Evolutionary conservation across 2,888 invertebrate genomes (phyloP).

Genomic region (Apotomis turbidana): DNA sequence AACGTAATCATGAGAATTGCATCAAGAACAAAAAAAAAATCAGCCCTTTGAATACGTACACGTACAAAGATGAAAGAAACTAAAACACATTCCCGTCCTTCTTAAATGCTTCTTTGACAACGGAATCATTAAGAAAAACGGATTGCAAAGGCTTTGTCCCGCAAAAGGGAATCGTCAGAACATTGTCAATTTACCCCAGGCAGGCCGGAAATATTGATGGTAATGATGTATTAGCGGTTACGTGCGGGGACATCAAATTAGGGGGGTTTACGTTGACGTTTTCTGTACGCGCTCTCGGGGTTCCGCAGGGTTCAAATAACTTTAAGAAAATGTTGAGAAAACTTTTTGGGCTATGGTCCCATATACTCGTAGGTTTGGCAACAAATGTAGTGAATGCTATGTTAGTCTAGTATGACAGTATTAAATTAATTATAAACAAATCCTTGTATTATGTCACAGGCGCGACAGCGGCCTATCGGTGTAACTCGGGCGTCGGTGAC

Average conservation of each 20-base stretch:
- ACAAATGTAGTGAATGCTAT: not conserved
- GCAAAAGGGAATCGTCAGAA: constrained; percentile 30
- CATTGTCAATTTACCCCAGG: constrained; percentile 36
- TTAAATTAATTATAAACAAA: too few species aligned
- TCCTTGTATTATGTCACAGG: too few species aligned
- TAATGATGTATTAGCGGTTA: constrained; percentile 53
- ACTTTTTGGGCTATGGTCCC: too few species aligned
- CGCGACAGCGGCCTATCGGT: too few species aligned
- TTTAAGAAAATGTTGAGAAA: not conserved
- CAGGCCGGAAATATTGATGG: constrained; percentile 43
- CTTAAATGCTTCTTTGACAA: constrained; percentile 24
- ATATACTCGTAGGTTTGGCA: not conserved
- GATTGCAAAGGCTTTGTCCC: constrained; percentile 32
- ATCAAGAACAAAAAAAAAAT: not conserved
- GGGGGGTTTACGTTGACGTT: constrained; percentile 65
- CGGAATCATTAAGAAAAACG: constrained; percentile 30
- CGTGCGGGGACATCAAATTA: constrained; percentile 71
- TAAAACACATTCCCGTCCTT: constrained; percentile 1
- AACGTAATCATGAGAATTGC: too few species aligned
- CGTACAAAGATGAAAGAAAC: not conserved
- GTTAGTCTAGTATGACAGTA: too few species aligned
- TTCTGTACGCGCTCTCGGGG: constrained; percentile 50
- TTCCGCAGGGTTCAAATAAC: constrained; percentile 37
- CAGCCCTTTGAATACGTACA: not conserved
- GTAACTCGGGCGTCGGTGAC: too few species aligned